Conservation (phyloP, 2,113 vertebrate species). For the Oostethus manadensis region DNA sequence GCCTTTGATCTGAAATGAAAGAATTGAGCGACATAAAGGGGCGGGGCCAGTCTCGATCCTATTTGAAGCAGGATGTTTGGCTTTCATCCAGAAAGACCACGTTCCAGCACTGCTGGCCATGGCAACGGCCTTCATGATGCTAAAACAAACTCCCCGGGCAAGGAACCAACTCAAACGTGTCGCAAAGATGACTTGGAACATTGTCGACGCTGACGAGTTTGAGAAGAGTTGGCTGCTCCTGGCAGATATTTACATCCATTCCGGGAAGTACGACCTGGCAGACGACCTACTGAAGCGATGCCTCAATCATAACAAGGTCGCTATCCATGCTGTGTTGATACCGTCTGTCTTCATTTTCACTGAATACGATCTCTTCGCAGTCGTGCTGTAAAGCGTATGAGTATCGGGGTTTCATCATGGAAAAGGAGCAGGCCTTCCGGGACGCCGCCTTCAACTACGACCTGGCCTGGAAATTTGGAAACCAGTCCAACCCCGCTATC, state of each 20-base stretch:
- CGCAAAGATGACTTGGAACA: conserved; percentile 95
- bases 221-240: conserved; percentile 97
- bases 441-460: conserved; percentile 93
- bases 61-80: conserved; percentile 24
- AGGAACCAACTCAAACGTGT: conserved; percentile 94
- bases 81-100: conserved; percentile 84
- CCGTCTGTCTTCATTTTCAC: neutral
- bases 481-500: conserved; percentile 84
- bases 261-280: conserved; percentile 92
- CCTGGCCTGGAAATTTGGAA: conserved; percentile 94
- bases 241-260: conserved; percentile 96
- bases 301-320: conserved; percentile 87
- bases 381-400: conserved; percentile 97
- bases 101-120: conserved; percentile 91
- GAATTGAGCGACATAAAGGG: neutral
- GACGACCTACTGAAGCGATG: conserved; percentile 87
- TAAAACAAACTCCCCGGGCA: conserved; percentile 91
- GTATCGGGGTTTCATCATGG: conserved; percentile 97
- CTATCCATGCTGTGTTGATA: neutral
- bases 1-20: no score
- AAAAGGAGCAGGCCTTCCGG: conserved; percentile 91
- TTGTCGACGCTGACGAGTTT: conserved; percentile 91
- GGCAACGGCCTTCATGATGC: conserved; percentile 95
- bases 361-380: conserved; percentile 60
- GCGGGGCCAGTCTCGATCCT: neutral